Evolutionary conservation across 1,140 invertebrate genomes (phyloP), one percentile per base, ranked within the genome.

Genomic region (Ganaspis sp.): DNA sequence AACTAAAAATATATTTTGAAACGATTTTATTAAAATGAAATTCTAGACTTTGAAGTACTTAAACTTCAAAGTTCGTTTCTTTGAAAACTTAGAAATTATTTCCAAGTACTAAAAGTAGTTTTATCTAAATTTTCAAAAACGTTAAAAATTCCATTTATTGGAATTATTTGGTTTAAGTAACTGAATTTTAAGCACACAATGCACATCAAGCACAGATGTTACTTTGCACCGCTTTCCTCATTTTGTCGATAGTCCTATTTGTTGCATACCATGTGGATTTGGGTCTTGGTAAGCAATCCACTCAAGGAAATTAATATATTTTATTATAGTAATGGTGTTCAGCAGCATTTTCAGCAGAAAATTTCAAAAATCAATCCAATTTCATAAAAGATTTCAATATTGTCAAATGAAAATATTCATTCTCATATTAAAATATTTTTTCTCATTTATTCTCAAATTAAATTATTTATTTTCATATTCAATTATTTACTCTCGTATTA

Each of bases 231-330:
- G 90, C 89, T 91, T 90, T 91, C 88, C 88, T 90, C 86, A 87
- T 91, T 89, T 91, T 91, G 86, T 91, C 89, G 87, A 90, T 91
- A 91, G 90, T 91, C 90, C 87, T 91, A 91, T 91, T 91, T 91
- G 87, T 91, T 90, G 90, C 90, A 91, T 91, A 91, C 90, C 88
- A 91, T 90, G 89, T 90, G 89, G 89, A 91, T 91, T 90, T 91
- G 89, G 90, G 90, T 91, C 82, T 91, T 91, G 90, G 89, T 91
- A 91, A 91, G 90, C 90, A 90, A 83, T 87, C 88, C 87, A 90
- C 87, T 83, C 84, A 85, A 89, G 85, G 86, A 87, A 86, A 87
- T 87, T 84, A 85, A 85, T 86, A 85, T 87, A 87, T 86, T 87
- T 74, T 85, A 54, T 89, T 40, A 85, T 86, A 86, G 80, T 78